Evolutionary conservation across 2,888 invertebrate genomes (phyloP), one percentile per base, ranked within the genome.

Genomic region (Electrophaes corylata): DNA sequence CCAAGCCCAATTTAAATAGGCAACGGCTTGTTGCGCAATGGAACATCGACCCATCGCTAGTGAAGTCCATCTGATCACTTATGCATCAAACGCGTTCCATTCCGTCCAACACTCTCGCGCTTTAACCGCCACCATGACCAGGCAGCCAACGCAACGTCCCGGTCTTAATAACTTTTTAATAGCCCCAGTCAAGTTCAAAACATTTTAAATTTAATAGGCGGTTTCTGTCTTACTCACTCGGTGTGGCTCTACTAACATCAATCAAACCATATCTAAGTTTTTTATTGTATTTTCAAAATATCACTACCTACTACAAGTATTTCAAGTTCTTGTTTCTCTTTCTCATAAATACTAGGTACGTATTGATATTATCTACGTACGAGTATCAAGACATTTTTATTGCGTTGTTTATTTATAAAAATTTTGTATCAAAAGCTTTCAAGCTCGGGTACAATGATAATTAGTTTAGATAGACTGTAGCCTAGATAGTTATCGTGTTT

Each of bases 11-110:
- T 89, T 88, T 86, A 85, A 87, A 86, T 84, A 85, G 83, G 83
- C 85, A 88, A 88, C 85, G 84, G 85, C 80, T 83, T 82, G 84
- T 88, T 87, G 84, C 82, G 84, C 84, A 88, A 90, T 78, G 79
- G 80, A 82, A 79, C 89, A 81, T 80, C 86, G 89, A 89, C 88
- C 91, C 80, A 74, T 66, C 71, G 64, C 70, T 74, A 62, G 73
- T 74, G 75, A 70, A 81, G 81, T 78, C 79, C 78, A 82, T 85
- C 87, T 83, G 84, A 87, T 87, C 84, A 83, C 83, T 83, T 87
- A 86, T 84, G 87, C 86, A 86, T 88, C 88, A 84, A 86, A 87
- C 83, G 79, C 78, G 84, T 81, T 82, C 83, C 78, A 84, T 81
- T 82, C 83, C 82, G 83, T 82, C 83, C 82, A 83, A 81, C 83